Percentiles rank a stretch among this genome's conserved stretches.
phyloP scores from a whole-genome alignment of 2,113 vertebrate species.

The Ptyas mucosa region DNA sequence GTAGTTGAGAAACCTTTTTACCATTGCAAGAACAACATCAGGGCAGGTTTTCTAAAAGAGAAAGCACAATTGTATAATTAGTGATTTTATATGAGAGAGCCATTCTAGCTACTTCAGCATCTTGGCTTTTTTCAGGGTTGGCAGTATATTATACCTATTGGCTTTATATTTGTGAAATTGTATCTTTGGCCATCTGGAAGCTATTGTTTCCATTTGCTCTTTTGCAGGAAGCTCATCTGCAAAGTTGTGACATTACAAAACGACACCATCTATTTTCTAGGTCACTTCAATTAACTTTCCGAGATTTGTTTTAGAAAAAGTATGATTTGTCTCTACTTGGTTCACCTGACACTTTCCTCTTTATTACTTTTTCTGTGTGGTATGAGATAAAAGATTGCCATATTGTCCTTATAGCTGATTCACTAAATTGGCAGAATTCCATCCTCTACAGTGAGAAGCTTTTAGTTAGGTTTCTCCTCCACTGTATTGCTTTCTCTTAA shows the following conservation, averaged over 20 bases:
- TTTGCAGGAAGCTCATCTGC: neutral
- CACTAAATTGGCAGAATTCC: neutral
- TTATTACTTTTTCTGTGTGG: neutral
- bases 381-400: neutral
- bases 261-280: neutral
- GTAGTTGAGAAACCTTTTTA: neutral
- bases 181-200: neutral
- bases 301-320: neutral
- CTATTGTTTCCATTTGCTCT: neutral
- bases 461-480: neutral
- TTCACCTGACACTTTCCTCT: neutral
- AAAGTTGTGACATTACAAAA: neutral
- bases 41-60: neutral
- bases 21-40: neutral
- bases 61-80: neutral
- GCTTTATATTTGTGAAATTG: neutral
- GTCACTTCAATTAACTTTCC: constrained; percentile 2
- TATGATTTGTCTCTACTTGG: neutral
- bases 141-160: neutral
- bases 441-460: neutral
- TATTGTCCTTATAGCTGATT: neutral
- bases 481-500: neutral
- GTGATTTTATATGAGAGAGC: neutral
- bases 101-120: neutral
- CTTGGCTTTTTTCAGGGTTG: neutral